These are phyloP conservation scores for Ciona savignyi DNA, from an alignment of 23 tunicate species.

Conservation along the genomic window DNA sequence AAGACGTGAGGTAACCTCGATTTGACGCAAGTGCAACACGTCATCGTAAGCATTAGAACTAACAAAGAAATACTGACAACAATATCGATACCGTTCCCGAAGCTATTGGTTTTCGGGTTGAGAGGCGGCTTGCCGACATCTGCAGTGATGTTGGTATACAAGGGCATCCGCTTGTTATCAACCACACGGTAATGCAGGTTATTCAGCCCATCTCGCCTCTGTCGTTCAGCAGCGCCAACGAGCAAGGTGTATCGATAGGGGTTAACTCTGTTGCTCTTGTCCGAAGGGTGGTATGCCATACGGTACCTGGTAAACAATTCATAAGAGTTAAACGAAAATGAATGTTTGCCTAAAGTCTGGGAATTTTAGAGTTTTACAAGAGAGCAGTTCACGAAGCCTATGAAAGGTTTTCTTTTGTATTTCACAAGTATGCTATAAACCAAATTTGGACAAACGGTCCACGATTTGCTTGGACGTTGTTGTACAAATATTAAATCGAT, in stretches of 20 bases:
- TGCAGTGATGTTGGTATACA: constrained; percentile 65
- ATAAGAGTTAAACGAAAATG: too few species aligned
- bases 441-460: too few species aligned
- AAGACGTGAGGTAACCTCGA: constrained; percentile 44
- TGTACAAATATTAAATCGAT: too few species aligned
- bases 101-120: constrained; percentile 13
- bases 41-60: constrained; percentile 28
- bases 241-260: constrained; percentile 72
- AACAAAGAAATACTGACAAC: constrained; percentile 41
- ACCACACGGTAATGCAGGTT: constrained; percentile 39
- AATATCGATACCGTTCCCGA: constrained; percentile 68
- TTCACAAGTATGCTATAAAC: too few species aligned
- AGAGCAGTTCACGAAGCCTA: too few species aligned
- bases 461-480: too few species aligned
- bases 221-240: constrained; percentile 66
- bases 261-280: constrained; percentile 57
- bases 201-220: constrained; percentile 44
- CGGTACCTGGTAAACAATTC: constrained; percentile 47
- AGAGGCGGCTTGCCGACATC: constrained; percentile 62
- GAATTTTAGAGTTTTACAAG: too few species aligned
- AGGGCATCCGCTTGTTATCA: constrained; percentile 9
- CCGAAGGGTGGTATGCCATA: constrained; percentile 76
- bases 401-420: too few species aligned
- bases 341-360: too few species aligned
- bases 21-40: constrained; percentile 65